Evolutionary conservation across 2,113 vertebrate species (phyloP).

Genomic region (Dolichotis patagonum): DNA sequence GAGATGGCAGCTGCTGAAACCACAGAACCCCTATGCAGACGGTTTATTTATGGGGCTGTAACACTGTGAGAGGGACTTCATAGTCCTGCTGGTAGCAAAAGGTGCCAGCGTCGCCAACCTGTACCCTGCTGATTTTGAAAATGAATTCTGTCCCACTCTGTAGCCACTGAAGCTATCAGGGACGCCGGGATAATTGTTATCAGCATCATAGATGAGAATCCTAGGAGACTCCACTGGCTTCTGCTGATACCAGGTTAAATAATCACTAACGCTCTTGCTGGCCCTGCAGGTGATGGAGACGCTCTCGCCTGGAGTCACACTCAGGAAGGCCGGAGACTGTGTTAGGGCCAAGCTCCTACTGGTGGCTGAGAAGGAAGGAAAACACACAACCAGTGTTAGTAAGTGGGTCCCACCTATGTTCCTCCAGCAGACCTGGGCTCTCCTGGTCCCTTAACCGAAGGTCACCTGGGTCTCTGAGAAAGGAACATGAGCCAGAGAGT

Average conservation of each 20-base stretch:
- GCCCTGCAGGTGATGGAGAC: not conserved
- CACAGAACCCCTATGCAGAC: not conserved
- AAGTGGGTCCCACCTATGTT: not conserved
- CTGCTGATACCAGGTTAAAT: conserved; percentile 35
- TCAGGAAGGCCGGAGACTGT: not conserved
- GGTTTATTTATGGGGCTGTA: conserved; percentile 18
- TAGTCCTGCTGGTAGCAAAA: not conserved
- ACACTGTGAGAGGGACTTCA: not conserved
- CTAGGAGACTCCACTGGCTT: not conserved
- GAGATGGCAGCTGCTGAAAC: not conserved
- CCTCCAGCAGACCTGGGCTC: not conserved
- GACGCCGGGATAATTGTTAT: rapidly evolving
- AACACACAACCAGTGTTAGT: not conserved
- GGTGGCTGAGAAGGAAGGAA: not conserved
- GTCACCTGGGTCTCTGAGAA: not conserved
- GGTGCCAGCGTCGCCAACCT: not conserved
- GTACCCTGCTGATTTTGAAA: not conserved
- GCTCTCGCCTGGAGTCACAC: not conserved
- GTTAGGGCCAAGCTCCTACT: not conserved
- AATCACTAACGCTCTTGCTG: not conserved
- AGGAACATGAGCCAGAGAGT: not conserved
- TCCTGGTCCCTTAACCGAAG: not conserved
- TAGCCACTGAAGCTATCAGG: not conserved
- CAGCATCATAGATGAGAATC: conserved; percentile 28
- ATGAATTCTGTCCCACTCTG: conserved; percentile 30